A percentile compares a stretch with the other conserved stretches of the same genome.
phyloP scores from a whole-genome alignment of 1,140 invertebrate genomes.

The Trissolcus basalis region DNA sequence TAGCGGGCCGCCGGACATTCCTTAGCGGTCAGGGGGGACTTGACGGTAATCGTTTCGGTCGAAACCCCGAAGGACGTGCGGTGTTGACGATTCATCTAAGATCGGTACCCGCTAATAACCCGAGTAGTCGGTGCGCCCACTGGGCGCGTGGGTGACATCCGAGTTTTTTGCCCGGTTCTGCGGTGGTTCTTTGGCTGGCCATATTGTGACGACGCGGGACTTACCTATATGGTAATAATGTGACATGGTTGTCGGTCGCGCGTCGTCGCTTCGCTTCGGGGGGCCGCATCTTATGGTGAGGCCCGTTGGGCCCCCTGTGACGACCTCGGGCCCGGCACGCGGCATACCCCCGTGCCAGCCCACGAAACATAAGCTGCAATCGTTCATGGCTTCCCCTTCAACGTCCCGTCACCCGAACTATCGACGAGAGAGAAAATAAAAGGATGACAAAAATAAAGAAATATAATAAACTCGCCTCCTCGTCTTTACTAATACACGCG shows the following conservation, averaged over 20 bases:
- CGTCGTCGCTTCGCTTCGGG: constrained; percentile 67
- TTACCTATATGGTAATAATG: constrained; percentile 70
- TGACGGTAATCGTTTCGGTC: constrained; percentile 20
- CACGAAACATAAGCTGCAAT: constrained; percentile 35
- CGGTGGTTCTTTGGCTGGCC: constrained; percentile 50
- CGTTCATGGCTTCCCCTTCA: constrained; percentile 39
- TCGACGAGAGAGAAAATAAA: too few relatives aligned
- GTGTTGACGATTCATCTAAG: constrained; percentile 50
- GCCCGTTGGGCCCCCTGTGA: constrained; percentile 66
- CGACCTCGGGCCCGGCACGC: constrained; percentile 69
- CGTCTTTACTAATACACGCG: constrained; percentile 53
- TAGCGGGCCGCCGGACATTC: constrained; percentile 33
- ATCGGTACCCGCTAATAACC: constrained; percentile 54
- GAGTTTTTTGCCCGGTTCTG: constrained; percentile 42
- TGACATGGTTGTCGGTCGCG: constrained; percentile 71
- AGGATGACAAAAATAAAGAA: too few relatives aligned
- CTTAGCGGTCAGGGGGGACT: background rate
- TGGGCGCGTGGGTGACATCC: constrained; percentile 60
- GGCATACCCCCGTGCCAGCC: constrained; percentile 66
- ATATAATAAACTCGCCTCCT: constrained; percentile 35
- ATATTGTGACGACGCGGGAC: constrained; percentile 65
- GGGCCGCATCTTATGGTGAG: constrained; percentile 63
- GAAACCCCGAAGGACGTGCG: constrained; percentile 38
- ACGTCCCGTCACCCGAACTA: constrained; percentile 31
- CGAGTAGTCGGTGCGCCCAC: constrained; percentile 59